Evolutionary conservation across 2,113 vertebrate species (phyloP).

Genomic region (Erythrolamprus reginae): DNA sequence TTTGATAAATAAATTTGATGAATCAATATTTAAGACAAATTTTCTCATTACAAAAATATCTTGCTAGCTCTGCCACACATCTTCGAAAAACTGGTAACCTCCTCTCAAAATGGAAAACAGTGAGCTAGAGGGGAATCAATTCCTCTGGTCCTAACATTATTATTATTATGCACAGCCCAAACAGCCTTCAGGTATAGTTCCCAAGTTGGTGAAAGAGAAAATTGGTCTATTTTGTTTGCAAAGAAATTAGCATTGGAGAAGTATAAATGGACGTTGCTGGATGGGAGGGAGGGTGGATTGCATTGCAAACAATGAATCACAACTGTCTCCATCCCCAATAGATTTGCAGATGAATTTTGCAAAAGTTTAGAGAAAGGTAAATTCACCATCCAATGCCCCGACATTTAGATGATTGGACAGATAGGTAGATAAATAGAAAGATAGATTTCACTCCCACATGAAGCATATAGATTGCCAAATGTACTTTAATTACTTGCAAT

Average conservation of each 20-base stretch:
- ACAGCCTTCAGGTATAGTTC: not conserved
- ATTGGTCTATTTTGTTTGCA: constrained; percentile 14
- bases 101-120: not conserved
- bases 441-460: constrained; percentile 56
- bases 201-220: not conserved
- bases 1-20: not conserved
- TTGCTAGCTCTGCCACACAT: not conserved
- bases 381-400: constrained; percentile 14
- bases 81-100: not conserved
- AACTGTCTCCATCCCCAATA: constrained; percentile 20
- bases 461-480: constrained; percentile 67
- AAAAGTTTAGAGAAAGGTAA: constrained; percentile 35
- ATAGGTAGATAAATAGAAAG: constrained; percentile 62
- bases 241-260: constrained; percentile 29
- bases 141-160: not conserved
- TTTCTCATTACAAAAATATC: not conserved
- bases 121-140: not conserved
- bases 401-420: constrained; percentile 58
- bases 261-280: not conserved
- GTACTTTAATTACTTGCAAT: constrained; percentile 69
- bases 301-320: constrained; percentile 12
- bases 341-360: constrained; percentile 41
- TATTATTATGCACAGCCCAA: not conserved
- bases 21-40: not conserved
- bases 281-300: not conserved